A percentile compares a stretch with the other conserved stretches of the same genome.
phyloP scores from a whole-genome alignment of 2,888 invertebrate genomes.

The Pollenia griseotomentosa region DNA sequence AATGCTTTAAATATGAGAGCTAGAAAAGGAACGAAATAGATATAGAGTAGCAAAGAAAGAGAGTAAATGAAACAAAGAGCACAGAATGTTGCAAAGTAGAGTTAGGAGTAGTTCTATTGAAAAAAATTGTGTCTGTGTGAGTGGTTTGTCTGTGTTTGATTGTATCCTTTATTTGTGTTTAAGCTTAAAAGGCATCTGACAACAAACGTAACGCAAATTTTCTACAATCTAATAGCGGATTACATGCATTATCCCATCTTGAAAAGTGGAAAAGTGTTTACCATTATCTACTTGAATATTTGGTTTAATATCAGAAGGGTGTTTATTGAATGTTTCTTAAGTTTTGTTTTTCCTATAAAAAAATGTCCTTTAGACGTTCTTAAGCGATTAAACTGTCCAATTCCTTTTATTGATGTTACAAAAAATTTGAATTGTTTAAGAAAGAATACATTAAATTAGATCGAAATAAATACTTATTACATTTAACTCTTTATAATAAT shows the following conservation, averaged over 20 bases:
- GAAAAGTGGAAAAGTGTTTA: constrained; percentile 69
- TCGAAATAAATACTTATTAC: too few relatives aligned
- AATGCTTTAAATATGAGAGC: neutral
- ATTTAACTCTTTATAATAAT: too few relatives aligned
- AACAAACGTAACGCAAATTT: constrained; percentile 75
- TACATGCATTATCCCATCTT: constrained; percentile 81
- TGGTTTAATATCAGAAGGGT: neutral
- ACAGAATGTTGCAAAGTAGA: neutral
- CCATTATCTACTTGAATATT: constrained; percentile 18
- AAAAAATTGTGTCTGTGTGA: neutral
- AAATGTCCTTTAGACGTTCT: constrained; percentile 73
- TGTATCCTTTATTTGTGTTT: constrained; percentile 52
- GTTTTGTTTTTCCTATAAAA: constrained; percentile 13
- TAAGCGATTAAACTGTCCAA: constrained; percentile 78
- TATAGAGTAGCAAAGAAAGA: constrained; percentile 6
- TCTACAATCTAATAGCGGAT: constrained; percentile 81
- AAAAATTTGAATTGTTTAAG: too few relatives aligned
- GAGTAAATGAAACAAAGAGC: constrained; percentile 18
- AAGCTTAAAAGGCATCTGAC: constrained; percentile 76
- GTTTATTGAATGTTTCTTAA: constrained; percentile 12
- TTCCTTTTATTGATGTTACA: neutral
- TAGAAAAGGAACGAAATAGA: neutral
- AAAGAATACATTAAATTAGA: too few relatives aligned
- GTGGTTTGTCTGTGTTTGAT: constrained; percentile 7
- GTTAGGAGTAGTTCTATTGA: neutral